phyloP scores from a whole-genome alignment of 2,888 invertebrate genomes.

The Aleiodes alternator region DNA sequence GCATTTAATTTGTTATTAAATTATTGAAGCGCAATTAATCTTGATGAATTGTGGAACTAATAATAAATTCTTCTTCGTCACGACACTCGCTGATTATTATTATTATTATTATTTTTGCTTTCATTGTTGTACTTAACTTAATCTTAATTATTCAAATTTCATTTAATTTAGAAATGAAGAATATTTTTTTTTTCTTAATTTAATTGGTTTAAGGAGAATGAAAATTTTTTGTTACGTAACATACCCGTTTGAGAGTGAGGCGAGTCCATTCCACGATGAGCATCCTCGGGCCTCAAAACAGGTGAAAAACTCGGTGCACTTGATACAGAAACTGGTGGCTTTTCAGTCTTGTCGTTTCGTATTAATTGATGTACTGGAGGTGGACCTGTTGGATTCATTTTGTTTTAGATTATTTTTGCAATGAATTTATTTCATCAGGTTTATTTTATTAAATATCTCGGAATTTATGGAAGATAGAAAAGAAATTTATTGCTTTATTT shows the following conservation, averaged over 20 bases:
- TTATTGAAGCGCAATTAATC: too few species aligned
- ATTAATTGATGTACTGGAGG: conserved; percentile 74
- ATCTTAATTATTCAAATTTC: conserved; percentile 37
- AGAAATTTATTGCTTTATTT: conserved; percentile 1
- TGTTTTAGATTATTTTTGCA: neutral
- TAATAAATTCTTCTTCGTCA: too few species aligned
- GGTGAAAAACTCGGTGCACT: conserved; percentile 73
- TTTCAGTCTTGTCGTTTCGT: conserved; percentile 75
- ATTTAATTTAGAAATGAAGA: neutral
- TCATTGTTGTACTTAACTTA: conserved; percentile 3
- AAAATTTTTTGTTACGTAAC: conserved; percentile 51
- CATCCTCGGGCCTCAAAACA: conserved; percentile 73
- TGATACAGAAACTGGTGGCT: conserved; percentile 73
- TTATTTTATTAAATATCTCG: too few species aligned
- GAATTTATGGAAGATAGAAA: neutral
- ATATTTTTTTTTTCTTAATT: neutral
- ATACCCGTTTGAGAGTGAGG: conserved; percentile 75
- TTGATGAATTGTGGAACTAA: too few species aligned
- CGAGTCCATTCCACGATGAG: conserved; percentile 73
- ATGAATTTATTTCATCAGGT: neutral
- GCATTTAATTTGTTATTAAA: too few species aligned
- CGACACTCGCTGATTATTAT: too few species aligned
- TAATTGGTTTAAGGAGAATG: neutral
- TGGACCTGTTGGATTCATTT: conserved; percentile 63
- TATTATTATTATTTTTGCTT: too few species aligned